phyloP scores from a whole-genome alignment of 2,888 invertebrate species.

The Unio delphinus region DNA sequence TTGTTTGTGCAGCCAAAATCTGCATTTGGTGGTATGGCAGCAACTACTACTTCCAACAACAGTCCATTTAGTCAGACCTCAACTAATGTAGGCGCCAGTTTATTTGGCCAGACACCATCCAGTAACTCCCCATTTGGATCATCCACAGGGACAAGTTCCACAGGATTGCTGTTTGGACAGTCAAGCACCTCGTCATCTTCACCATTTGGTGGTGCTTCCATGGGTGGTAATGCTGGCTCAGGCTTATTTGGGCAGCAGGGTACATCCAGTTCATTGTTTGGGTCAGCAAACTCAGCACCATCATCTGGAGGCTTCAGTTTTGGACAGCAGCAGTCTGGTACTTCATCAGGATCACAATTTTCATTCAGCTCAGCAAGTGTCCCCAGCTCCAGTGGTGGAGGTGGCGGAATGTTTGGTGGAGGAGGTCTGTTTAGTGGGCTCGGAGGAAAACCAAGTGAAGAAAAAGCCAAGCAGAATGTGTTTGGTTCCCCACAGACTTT shows the following conservation, averaged over 20 bases:
- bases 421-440: conserved; percentile 59
- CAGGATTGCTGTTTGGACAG: not conserved
- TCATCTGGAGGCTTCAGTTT: not conserved
- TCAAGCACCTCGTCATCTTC: no score
- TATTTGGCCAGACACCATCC: conserved; percentile 6
- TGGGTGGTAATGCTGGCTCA: not conserved
- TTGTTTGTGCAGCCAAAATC: no score
- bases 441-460: conserved; percentile 69
- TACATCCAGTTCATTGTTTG: conserved; percentile 10
- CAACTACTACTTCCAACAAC: no score
- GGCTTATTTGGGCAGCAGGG: conserved; percentile 6
- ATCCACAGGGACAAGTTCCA: not conserved
- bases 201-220: no score
- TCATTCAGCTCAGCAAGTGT: no score
- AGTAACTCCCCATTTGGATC: no score
- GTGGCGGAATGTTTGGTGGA: conserved; percentile 16
- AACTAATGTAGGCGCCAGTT: not conserved
- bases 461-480: conserved; percentile 70
- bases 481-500: conserved; percentile 61
- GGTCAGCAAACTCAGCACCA: not conserved
- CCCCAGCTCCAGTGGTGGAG: not conserved
- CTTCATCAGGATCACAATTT: no score
- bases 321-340: not conserved
- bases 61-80: conserved; percentile 7
- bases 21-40: no score